A percentile compares a stretch with the other conserved stretches of the same genome.
phyloP scores from a whole-genome alignment of 2,888 invertebrate genomes.

The Ecliptopera silaceata region DNA sequence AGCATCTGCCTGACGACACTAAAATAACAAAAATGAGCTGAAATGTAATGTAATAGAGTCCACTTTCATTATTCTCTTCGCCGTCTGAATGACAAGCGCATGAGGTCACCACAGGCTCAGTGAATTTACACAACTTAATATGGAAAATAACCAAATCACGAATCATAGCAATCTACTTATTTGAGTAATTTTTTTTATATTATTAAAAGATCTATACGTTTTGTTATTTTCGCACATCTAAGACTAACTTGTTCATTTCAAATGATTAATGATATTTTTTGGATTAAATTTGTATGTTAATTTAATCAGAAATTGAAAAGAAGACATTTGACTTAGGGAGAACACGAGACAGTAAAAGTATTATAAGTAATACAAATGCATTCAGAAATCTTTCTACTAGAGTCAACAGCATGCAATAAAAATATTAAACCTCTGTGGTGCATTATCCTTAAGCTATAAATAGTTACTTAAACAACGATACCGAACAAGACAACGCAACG shows the following conservation, averaged over 20 bases:
- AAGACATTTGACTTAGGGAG: too few species aligned
- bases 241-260: too few species aligned
- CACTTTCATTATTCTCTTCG: constrained; percentile 24
- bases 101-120: constrained; percentile 53
- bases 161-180: constrained; percentile 14
- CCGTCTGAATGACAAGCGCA: constrained; percentile 32
- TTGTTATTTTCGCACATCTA: too few species aligned
- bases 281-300: too few species aligned
- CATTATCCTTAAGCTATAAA: constrained; percentile 19
- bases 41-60: constrained; percentile 13
- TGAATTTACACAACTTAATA: constrained; percentile 48
- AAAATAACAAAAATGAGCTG: constrained; percentile 21
- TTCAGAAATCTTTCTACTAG: background rate
- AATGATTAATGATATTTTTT: too few species aligned
- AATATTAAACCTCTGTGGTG: background rate
- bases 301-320: too few species aligned
- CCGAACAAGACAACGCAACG: constrained; percentile 16
- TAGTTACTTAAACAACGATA: constrained; percentile 13
- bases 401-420: background rate
- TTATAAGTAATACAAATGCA: too few species aligned
- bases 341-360: too few species aligned
- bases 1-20: constrained; percentile 14
- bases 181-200: background rate
- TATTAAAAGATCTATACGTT: background rate
- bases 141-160: constrained; percentile 38